Conservation (phyloP, 2,113 vertebrate genomes). For the Scophthalmus maximus region DNA sequence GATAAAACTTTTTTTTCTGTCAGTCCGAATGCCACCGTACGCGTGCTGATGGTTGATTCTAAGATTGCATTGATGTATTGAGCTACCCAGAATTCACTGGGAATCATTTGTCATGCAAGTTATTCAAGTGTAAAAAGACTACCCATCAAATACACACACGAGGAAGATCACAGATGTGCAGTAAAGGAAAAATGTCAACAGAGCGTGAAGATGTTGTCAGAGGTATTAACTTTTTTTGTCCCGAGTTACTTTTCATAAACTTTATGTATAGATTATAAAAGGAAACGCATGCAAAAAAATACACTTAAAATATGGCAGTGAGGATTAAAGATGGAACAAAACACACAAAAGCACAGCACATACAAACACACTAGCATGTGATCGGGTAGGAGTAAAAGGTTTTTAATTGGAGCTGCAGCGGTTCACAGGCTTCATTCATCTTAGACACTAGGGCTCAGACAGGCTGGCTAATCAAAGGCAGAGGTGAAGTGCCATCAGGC, state of each 20-base stretch:
- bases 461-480: conserved; percentile 63
- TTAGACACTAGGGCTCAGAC: conserved; percentile 42
- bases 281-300: not conserved
- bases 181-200: not conserved
- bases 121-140: not conserved
- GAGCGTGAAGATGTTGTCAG: not conserved
- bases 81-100: not conserved
- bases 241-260: not conserved
- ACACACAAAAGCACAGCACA: conserved; percentile 16
- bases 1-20: not conserved
- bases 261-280: too few species aligned
- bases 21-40: not conserved
- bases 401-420: conserved; percentile 50
- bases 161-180: not conserved
- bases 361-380: not conserved
- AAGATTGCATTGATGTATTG: not conserved
- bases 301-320: not conserved
- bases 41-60: not conserved
- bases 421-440: conserved; percentile 63
- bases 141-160: not conserved
- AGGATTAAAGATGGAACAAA: not conserved
- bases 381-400: not conserved
- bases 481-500: conserved; percentile 39
- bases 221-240: not conserved
- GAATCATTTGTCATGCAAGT: not conserved